A percentile compares a stretch with the other conserved stretches of the same genome.
These are phyloP conservation scores for Ivindomyrus marchei DNA, from an alignment of 2,113 vertebrate species.

Conservation along the genomic window DNA sequence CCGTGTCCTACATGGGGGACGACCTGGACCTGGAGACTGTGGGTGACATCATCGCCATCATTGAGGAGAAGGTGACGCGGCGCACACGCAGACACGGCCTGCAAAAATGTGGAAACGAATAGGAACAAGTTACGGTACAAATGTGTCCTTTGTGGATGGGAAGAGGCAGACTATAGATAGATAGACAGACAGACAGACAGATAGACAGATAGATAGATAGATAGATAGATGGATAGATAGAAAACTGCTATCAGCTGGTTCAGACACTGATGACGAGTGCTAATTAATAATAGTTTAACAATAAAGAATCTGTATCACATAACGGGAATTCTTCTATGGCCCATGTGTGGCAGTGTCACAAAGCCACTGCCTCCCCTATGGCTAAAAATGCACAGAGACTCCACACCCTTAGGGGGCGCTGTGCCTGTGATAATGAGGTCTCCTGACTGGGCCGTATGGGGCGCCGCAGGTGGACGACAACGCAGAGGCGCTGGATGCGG, in stretches of 20 bases:
- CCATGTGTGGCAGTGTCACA: not conserved
- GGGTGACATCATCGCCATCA: constrained; percentile 93
- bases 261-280: not conserved
- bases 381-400: not conserved
- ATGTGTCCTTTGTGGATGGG: not conserved
- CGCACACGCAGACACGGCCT: not conserved
- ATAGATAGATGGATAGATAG: no score
- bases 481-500: constrained; percentile 84
- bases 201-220: no score
- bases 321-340: not conserved
- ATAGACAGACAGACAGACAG: no score
- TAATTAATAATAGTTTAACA: not conserved
- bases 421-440: not conserved
- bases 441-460: not conserved
- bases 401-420: not conserved
- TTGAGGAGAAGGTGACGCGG: constrained; percentile 70
- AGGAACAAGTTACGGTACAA: not conserved
- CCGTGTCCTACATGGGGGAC: constrained; percentile 82
- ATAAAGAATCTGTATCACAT: not conserved
- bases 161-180: not conserved
- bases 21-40: constrained; percentile 90
- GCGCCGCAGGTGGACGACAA: constrained; percentile 75
- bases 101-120: not conserved
- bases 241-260: not conserved
- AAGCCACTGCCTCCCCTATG: not conserved